Base-by-base conservation (phyloP, 2,113 vertebrate species). In the Cebus imitator region DNA sequence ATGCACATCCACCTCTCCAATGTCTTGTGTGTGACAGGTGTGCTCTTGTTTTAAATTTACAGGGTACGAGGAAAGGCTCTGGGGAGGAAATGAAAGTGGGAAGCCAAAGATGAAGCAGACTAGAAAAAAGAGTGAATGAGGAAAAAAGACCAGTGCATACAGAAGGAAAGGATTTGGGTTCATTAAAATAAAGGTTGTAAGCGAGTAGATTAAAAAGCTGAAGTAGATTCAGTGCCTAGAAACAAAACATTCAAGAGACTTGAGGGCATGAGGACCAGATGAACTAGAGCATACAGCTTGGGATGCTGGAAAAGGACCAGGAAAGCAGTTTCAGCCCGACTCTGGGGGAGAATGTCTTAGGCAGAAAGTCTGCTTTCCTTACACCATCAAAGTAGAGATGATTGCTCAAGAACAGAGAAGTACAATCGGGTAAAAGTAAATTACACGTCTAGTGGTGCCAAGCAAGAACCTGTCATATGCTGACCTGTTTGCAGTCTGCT, bases 341-440 rank as follows among this genome's bases (percentile, higher is more conserved):
- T 40, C 18, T 3, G 1, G 5, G 13, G 37, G n/a, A 66, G 48
- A 83, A 73, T 13, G 23, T 25, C 25, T 8, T 5, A 11, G 52
- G 16, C 78, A 82, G 37, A 86, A 64, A 52, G 23, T 45, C 11
- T 52, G 30, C 11, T 85, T 96, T 93, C 35, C 18, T 86, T 8
- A 85, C 1, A 75, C 1, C 16, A 48, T 11, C 18, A 35, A 88
- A 48, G 57, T 78, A n/a, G 85, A 92, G 93, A 25, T 30, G 37
- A 84, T 75, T 25, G 37, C 80, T 96, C 37, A 40, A 78, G 64
- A 50, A 25, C 84, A 92, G 37, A 91, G 81, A 82, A 82, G 23
- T 40, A 85, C 0, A 0, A 32, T 13, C 10, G 21, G 43, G 32
- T 95, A 90, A 96, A 95, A 96, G 96, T 87, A 95, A 92, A 85